Evolutionary conservation across 2,113 vertebrate genomes (phyloP), one percentile per base, ranked within the genome.

Genomic region (Limnothrissa miodon): DNA sequence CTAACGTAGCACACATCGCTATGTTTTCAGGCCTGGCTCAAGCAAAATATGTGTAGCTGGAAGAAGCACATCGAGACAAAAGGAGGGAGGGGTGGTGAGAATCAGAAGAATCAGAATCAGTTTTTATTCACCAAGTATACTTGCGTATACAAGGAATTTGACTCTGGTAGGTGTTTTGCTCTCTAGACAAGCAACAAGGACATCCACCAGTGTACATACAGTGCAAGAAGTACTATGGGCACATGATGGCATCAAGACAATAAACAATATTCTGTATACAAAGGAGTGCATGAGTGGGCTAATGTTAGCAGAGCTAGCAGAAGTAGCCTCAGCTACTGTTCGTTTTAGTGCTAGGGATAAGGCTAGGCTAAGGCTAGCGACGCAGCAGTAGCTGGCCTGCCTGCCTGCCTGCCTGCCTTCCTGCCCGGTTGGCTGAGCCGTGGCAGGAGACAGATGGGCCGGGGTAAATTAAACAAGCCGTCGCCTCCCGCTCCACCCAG

Each of bases 401-500:
- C 25, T n/a, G 7, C n/a, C 59, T 29, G 59, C 19, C 51, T 21
- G 51, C 21, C 17, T 48, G 46, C 10, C 17, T 4, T 4, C 10
- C 17, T 9, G 46, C 10, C 46, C 23, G 53, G 53, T 21, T 56
- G 53, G 53, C 21, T 56, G 53, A 21, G 59, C n/a, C n/a, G n/a
- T 74, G 66, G 66, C 66, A 74, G 66, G 66, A 74, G 66, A 74
- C 66, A 74, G 66, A 74, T 74, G 66, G 66, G 80, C 81, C 25
- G 51, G 79, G 84, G 84, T 85, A 82, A 82, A 85, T 85, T 85
- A 85, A 82, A 82, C 84, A 85, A 82, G 84, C 84, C 42, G 46
- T 33, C 48, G 80, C 70, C 81, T 81, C 66, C 78, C 80, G 39
- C 66, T 46, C 78, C 70, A 33, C 80, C 42, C 25, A 56, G 84